phyloP scores from a whole-genome alignment of 2,797 vertebrate species.

The Trachurus trachurus region DNA sequence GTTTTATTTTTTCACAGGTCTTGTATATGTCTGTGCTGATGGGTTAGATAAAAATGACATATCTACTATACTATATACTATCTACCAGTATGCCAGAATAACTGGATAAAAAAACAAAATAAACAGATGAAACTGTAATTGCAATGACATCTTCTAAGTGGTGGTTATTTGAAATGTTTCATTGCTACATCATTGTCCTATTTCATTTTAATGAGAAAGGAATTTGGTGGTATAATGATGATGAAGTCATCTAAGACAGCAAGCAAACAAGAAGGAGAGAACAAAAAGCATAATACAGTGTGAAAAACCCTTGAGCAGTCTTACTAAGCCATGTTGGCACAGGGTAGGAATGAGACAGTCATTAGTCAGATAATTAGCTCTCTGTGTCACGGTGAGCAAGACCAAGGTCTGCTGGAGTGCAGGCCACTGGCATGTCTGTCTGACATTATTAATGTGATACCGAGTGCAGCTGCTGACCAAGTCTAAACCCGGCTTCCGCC shows the following conservation, averaged over 20 bases:
- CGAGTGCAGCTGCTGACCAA: constrained; percentile 36
- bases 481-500: constrained; percentile 32
- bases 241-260: constrained; percentile 13
- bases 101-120: background rate
- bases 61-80: background rate
- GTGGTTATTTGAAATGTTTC: background rate
- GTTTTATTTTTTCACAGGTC: too few relatives aligned
- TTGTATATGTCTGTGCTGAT: background rate
- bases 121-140: too few relatives aligned
- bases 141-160: background rate
- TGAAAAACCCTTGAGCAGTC: constrained; percentile 34
- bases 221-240: background rate
- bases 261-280: constrained; percentile 14
- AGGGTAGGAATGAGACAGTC: constrained; percentile 54
- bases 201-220: background rate
- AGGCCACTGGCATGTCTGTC: constrained; percentile 44
- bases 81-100: background rate
- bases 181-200: background rate
- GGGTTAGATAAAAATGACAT: background rate
- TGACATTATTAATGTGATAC: constrained; percentile 60
- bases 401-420: constrained; percentile 54
- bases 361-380: constrained; percentile 75
- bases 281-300: constrained; percentile 19
- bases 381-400: constrained; percentile 63
- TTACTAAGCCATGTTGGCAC: constrained; percentile 22